A percentile compares a stretch with the other conserved stretches of the same genome.
phyloP scores from a whole-genome alignment of 2,888 invertebrate species.

The Pharmacophagus antenor region DNA sequence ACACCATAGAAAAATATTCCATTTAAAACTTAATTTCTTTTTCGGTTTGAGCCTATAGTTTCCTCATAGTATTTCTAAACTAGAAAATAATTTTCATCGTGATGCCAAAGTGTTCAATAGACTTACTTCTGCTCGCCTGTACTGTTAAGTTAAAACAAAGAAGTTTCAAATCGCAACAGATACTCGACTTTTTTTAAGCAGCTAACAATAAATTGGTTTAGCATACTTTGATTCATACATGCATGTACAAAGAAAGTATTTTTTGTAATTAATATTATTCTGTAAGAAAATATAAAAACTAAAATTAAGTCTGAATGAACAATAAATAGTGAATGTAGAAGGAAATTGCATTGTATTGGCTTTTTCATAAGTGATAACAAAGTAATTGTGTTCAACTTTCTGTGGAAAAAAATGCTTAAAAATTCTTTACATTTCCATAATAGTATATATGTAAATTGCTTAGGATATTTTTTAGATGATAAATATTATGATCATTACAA shows the following conservation, averaged over 20 bases:
- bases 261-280: background rate
- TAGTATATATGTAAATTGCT: too few relatives aligned
- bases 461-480: too few relatives aligned
- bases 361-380: too few relatives aligned
- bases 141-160: background rate
- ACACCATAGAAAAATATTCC: background rate
- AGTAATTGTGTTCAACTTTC: too few relatives aligned
- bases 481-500: too few relatives aligned
- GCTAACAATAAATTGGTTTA: background rate
- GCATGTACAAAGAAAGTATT: background rate
- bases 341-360: too few relatives aligned
- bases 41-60: slow-evolving; percentile 15
- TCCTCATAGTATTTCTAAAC: slow-evolving; percentile 3
- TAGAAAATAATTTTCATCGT: slow-evolving; percentile 9
- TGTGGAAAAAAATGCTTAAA: too few relatives aligned
- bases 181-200: background rate
- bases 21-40: background rate
- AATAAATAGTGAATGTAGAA: too few relatives aligned
- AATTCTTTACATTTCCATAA: too few relatives aligned
- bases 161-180: too few relatives aligned
- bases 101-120: slow-evolving; percentile 8
- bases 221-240: background rate
- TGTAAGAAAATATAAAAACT: background rate
- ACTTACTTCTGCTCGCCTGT: slow-evolving; percentile 11
- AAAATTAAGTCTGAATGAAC: too few relatives aligned